phyloP scores from a whole-genome alignment of 1,140 invertebrate genomes.

The Drosophila athabasca region DNA sequence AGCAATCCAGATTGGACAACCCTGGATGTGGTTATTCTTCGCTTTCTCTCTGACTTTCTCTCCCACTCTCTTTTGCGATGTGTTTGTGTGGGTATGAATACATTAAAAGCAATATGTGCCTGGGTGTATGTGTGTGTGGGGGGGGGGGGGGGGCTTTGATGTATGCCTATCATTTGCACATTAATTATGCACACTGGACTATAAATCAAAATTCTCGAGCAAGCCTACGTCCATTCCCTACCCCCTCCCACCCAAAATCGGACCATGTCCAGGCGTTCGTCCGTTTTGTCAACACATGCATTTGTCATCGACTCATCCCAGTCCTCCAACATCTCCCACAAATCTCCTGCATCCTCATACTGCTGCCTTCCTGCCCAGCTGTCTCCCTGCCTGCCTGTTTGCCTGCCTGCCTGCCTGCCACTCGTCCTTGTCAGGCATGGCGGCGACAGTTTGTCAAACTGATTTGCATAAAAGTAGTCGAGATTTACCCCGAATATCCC shows the following conservation, averaged over 20 bases:
- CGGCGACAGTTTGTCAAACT: slow-evolving; percentile 60
- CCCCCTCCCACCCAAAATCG: background rate
- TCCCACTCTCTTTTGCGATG: slow-evolving; percentile 7
- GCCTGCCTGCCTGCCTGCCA: slow-evolving; percentile 15
- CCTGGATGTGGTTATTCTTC: slow-evolving; percentile 20
- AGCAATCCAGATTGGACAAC: slow-evolving; percentile 36
- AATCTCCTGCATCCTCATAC: background rate
- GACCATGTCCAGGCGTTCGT: background rate
- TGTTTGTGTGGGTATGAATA: slow-evolving; percentile 8
- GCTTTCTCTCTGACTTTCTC: background rate
- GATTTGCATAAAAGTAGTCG: slow-evolving; percentile 74
- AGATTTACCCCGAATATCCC: slow-evolving; percentile 2
- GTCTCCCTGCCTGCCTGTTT: too few species aligned
- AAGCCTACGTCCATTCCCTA: background rate
- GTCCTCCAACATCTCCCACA: background rate
- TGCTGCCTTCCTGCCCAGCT: slow-evolving; percentile 6
- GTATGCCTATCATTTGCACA: slow-evolving; percentile 74
- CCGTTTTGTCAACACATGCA: slow-evolving; percentile 74
- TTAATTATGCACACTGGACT: slow-evolving; percentile 76
- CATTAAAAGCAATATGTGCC: slow-evolving; percentile 1
- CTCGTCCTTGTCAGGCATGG: slow-evolving; percentile 42
- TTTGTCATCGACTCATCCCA: slow-evolving; percentile 69
- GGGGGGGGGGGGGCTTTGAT: slow-evolving; percentile 33
- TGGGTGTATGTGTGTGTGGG: slow-evolving; percentile 19
- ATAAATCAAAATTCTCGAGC: slow-evolving; percentile 73